phyloP scores from a whole-genome alignment of 2,113 vertebrate genomes.

The Electrona antarctica region DNA sequence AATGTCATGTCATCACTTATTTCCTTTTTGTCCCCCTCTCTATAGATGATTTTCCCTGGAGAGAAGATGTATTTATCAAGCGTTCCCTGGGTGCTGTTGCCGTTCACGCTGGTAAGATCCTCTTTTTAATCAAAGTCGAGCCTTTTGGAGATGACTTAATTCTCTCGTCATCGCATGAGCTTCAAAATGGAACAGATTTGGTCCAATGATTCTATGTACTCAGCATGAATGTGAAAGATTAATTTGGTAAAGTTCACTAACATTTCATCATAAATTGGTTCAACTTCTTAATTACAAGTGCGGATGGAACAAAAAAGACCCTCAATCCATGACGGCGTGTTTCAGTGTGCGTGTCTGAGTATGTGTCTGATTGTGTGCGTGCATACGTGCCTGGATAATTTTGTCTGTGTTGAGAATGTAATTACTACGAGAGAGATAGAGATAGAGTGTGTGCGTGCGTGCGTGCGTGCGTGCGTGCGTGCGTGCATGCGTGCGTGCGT shows the following conservation, averaged over 20 bases:
- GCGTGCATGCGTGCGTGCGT: no score
- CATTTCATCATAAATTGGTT: constrained; percentile 54
- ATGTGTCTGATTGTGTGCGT: not conserved
- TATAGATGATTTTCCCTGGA: constrained; percentile 55
- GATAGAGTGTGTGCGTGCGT: no score
- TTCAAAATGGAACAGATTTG: constrained; percentile 20
- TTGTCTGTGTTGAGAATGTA: not conserved
- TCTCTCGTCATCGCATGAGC: no score
- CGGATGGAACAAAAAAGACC: constrained; percentile 25
- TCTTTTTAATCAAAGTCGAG: not conserved
- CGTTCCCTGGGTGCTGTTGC: constrained; percentile 64
- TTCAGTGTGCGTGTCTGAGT: constrained; percentile 11
- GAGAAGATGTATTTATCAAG: constrained; percentile 69
- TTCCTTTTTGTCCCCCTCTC: constrained; percentile 35
- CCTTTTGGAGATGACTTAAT: no score
- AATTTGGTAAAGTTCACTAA: constrained; percentile 51
- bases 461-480: no score
- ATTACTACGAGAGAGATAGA: no score
- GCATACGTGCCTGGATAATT: not conserved
- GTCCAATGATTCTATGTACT: constrained; percentile 34
- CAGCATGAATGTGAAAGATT: constrained; percentile 37
- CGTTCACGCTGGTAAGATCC: constrained; percentile 73
- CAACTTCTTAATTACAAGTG: constrained; percentile 51
- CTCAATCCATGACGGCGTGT: constrained; percentile 32
- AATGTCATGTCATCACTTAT: constrained; percentile 20